Evolutionary conservation across 37 sponge, comb jelly and placozoan genomes (phyloP).

Genomic region (Beroe ovata): DNA sequence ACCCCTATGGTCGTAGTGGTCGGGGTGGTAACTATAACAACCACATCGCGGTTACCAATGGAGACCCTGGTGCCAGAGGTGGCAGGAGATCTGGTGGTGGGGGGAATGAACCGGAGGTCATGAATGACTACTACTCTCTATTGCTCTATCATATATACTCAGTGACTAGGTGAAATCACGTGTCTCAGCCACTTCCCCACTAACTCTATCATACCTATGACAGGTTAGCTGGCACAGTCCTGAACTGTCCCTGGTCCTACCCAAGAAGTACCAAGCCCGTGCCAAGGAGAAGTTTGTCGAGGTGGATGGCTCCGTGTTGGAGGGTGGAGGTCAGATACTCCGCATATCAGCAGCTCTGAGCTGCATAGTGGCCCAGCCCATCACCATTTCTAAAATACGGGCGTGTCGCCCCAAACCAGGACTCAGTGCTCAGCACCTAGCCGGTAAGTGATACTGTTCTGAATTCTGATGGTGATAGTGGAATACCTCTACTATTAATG

Average conservation of each 20-base stretch:
- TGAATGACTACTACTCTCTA: too few relatives aligned
- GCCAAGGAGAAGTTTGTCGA: conserved; percentile 53
- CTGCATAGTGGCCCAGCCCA: conserved; percentile 75
- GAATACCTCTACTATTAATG: too few relatives aligned
- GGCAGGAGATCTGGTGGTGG: too few relatives aligned
- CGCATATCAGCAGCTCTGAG: conserved; percentile 79
- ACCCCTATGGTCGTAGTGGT: not conserved
- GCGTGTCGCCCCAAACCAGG: conserved; percentile 87
- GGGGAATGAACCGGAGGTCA: too few relatives aligned
- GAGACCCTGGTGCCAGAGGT: too few relatives aligned
- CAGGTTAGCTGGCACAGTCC: conserved; percentile 27
- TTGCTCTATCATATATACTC: too few relatives aligned
- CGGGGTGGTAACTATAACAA: not conserved
- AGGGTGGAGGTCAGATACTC: conserved; percentile 96
- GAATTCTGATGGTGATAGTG: too few relatives aligned
- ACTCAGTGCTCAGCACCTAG: conserved; percentile 89
- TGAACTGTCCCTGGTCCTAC: conserved; percentile 14
- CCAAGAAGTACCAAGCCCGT: conserved; percentile 16
- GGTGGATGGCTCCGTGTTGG: conserved; percentile 85
- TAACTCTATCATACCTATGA: too few relatives aligned
- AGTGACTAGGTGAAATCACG: too few relatives aligned
- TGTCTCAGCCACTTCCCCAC: too few relatives aligned
- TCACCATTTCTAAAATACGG: conserved; percentile 77
- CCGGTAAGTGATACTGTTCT: too few relatives aligned
- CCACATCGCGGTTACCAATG: too few relatives aligned